Evolutionary conservation across 2,888 invertebrate genomes (phyloP).

Genomic region (Lamellibrachia satsuma): DNA sequence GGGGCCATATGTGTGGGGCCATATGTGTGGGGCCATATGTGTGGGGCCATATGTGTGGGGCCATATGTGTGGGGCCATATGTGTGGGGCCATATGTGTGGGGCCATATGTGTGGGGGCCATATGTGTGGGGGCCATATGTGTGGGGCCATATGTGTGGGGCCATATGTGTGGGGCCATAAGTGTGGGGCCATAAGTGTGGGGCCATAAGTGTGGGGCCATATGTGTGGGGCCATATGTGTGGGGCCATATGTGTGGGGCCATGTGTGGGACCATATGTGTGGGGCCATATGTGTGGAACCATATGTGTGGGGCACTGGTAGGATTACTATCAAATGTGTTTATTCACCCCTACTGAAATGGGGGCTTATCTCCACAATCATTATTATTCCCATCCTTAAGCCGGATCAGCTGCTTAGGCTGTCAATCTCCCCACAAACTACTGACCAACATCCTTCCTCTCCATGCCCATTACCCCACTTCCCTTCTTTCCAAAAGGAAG

Average conservation of each 20-base stretch:
- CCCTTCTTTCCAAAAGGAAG: not conserved
- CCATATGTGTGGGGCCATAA: not conserved
- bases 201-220: too few species aligned
- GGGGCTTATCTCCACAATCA: not conserved
- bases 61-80: too few species aligned
- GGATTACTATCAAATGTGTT: not conserved
- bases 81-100: too few species aligned
- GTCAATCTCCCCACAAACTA: not conserved
- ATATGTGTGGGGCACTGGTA: not conserved
- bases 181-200: too few species aligned
- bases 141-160: not conserved
- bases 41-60: not conserved
- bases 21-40: not conserved
- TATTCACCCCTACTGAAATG: not conserved
- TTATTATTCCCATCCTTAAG: not conserved
- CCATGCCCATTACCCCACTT: not conserved
- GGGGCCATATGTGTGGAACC: not conserved
- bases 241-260: too few species aligned
- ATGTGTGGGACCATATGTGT: too few species aligned
- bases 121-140: too few species aligned
- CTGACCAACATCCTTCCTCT: slow-evolving; percentile 5
- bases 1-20: too few species aligned
- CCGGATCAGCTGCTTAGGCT: not conserved
- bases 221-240: too few species aligned
- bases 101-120: too few species aligned